Base-by-base conservation (phyloP, 2,113 vertebrate species). In the Paradoxurus hermaphroditus region DNA sequence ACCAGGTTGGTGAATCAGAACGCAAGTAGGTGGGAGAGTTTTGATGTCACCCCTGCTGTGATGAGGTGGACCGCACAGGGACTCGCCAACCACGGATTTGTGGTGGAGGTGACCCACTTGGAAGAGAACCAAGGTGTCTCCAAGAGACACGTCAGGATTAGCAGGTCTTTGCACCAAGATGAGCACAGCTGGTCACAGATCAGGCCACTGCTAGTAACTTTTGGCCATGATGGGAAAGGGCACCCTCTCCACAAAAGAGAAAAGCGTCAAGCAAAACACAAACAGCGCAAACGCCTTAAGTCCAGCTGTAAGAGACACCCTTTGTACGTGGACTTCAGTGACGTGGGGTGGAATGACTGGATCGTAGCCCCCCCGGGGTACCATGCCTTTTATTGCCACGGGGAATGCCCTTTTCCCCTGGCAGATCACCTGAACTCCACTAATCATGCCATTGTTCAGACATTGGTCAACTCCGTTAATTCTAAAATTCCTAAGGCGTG, bases 301-400 rank as follows among this genome's bases (percentile, higher is more conserved):
- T 99, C 99, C 92, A 99, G 99, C 99, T 99, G 99, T 97, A 99
- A 99, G 98, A 99, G 99, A 96, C 99, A 99, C 89, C 99, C 99
- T 41, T 99, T 99, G 23, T 99, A 99, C 12, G 99, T 99, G 98
- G 99, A 99, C 99, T 99, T 99, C 98, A 99, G 99, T 78, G 99
- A 99, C 2, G 99, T 99, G 98, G 99, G 99, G 90, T 99, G 99
- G 99, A 99, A 99, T 98, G 99, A 99, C 99, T 99, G 99, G 99
- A 99, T 99, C 96, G 99, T 99, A 97, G 99, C 99, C 62, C 99
- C 99, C 0, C 99, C 99, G 0, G 99, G 99, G 95, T 99, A 99
- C 97, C 99, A 99, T 87, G 99, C 99, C 98, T 99, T 99, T 99
- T 99, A 99, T 98, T 99, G 99, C 99, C 99, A 99, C 0, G 99